Percentiles rank a stretch among this genome's conserved stretches.
Evolutionary conservation across 2,113 vertebrate species (phyloP).

Genomic region (Rhabdomys dilectus): DNA sequence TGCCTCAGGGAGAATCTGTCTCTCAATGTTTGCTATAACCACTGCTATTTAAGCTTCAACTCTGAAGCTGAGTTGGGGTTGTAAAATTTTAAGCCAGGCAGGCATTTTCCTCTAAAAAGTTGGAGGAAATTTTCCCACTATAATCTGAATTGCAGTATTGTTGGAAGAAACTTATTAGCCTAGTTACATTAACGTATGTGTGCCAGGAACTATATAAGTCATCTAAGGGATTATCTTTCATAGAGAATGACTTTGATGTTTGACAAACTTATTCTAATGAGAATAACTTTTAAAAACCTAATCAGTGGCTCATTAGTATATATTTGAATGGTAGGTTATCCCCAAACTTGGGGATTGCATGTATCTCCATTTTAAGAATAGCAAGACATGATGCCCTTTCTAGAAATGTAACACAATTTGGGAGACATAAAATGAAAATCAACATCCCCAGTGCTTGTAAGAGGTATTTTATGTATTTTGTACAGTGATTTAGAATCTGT

Average conservation of each 20-base stretch:
- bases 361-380: not conserved
- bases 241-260: not conserved
- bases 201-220: not conserved
- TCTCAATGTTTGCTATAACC: not conserved
- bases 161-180: not conserved
- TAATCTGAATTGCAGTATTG: not conserved
- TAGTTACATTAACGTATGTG: not conserved
- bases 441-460: not conserved
- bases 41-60: not conserved
- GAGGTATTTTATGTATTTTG: constrained; percentile 30
- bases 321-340: not conserved
- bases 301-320: not conserved
- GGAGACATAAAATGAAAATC: constrained; percentile 15
- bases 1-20: too few relatives aligned
- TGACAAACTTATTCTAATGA: constrained; percentile 3
- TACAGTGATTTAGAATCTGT: not conserved
- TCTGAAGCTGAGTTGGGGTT: not conserved
- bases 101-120: not conserved
- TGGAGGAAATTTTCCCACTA: not conserved
- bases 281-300: not conserved
- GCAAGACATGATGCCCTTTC: not conserved
- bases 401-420: not conserved
- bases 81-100: not conserved
- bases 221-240: not conserved
- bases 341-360: not conserved